phyloP scores from a whole-genome alignment of 2,888 invertebrate species.

The Lepidochrysops patricia region DNA sequence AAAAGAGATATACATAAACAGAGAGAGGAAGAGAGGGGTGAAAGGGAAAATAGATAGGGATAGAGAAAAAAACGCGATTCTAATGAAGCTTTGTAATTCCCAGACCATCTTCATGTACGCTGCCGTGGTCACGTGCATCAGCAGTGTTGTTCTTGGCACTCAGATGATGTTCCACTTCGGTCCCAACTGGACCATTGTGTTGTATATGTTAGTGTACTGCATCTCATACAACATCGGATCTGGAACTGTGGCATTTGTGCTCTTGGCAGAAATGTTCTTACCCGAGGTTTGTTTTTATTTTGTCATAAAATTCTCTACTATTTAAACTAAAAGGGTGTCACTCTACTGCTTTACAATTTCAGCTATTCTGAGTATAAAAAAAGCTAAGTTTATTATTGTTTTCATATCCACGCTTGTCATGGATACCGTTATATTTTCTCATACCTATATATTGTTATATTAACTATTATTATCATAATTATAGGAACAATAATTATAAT shows the following conservation, averaged over 20 bases:
- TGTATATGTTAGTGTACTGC: not conserved
- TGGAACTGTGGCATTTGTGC: not conserved
- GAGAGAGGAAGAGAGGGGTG: too few species aligned
- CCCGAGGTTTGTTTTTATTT: slow-evolving; percentile 2
- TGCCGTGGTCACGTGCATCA: not conserved
- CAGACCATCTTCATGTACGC: not conserved
- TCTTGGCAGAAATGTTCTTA: slow-evolving; percentile 9
- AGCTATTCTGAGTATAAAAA: not conserved
- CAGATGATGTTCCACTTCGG: slow-evolving; percentile 1
- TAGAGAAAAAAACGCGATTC: too few species aligned
- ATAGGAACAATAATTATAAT: too few species aligned
- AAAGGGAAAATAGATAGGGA: too few species aligned
- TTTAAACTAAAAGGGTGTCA: too few species aligned
- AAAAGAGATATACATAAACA: too few species aligned
- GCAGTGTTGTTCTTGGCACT: not conserved
- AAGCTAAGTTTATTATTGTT: too few species aligned
- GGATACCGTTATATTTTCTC: too few species aligned
- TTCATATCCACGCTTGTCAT: too few species aligned
- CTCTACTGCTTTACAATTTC: not conserved
- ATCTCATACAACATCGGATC: not conserved
- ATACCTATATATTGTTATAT: too few species aligned
- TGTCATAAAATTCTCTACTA: not conserved
- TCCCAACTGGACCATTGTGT: not conserved
- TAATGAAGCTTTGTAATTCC: not conserved
- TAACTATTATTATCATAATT: too few species aligned